Conservation (phyloP, 2,797 vertebrate species). For the Halcyon smyrnensis region DNA sequence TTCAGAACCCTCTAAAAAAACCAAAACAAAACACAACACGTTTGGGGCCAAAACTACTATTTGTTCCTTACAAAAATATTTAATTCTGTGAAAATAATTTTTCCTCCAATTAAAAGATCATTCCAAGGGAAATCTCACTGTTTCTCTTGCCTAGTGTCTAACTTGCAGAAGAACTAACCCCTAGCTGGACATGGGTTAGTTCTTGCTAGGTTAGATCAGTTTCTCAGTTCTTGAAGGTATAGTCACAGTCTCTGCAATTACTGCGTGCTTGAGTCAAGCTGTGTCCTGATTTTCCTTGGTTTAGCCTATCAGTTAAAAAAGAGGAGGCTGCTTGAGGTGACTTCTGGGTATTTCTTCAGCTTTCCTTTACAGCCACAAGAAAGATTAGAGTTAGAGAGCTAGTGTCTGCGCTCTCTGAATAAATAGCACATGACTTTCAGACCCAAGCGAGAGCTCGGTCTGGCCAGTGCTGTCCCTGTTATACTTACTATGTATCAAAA, state of each 20-base stretch:
- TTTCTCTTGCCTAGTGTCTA: background rate
- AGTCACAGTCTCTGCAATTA: background rate
- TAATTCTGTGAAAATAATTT: background rate
- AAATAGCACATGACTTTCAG: background rate
- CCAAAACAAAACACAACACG: too few relatives aligned
- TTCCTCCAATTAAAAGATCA: background rate
- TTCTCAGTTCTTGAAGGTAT: background rate
- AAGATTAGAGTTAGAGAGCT: background rate
- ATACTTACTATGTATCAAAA: background rate
- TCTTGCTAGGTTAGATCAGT: background rate
- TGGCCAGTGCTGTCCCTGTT: background rate
- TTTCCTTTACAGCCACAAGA: background rate
- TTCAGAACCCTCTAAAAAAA: background rate
- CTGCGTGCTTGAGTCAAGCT: background rate
- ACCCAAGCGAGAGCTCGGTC: background rate
- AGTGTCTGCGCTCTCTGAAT: background rate
- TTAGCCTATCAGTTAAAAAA: background rate
- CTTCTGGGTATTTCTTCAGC: background rate
- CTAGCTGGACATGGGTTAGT: background rate
- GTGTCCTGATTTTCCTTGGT: background rate
- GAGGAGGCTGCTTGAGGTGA: background rate
- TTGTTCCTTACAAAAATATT: background rate
- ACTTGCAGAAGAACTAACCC: background rate
- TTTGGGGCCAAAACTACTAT: background rate
- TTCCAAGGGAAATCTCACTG: background rate